Conservation (phyloP, 2,888 invertebrate species). For the Cosmopolites sordidus region DNA sequence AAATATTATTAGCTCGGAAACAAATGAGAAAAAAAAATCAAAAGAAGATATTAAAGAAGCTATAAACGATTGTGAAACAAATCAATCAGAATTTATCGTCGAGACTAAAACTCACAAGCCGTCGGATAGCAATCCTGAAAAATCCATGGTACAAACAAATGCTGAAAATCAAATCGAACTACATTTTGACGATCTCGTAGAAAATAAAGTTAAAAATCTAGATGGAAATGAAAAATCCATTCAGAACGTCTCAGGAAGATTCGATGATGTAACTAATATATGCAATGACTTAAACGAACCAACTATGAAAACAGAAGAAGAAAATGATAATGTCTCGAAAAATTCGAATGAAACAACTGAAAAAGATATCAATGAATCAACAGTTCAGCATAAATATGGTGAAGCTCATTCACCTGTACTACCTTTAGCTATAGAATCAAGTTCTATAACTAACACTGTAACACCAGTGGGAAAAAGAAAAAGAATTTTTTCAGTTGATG, state of each 20-base stretch:
- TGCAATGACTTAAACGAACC: background rate
- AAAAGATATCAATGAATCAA: background rate
- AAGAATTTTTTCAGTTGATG: slow-evolving; percentile 41
- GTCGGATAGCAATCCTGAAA: background rate
- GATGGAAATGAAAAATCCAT: background rate
- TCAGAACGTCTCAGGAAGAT: too few species aligned
- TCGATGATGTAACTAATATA: background rate
- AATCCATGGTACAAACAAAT: too few species aligned
- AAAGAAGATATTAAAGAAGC: background rate
- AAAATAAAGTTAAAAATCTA: background rate
- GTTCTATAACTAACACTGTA: background rate
- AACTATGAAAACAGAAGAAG: background rate
- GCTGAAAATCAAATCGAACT: background rate
- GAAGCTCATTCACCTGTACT: too few species aligned
- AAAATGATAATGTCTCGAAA: background rate
- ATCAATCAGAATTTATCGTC: background rate
- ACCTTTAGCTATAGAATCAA: background rate
- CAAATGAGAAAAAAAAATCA: too few species aligned
- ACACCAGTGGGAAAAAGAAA: slow-evolving; percentile 13
- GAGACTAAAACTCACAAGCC: background rate
- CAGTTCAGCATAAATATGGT: background rate
- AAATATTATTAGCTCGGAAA: too few species aligned
- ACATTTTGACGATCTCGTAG: background rate
- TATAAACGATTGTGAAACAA: background rate
- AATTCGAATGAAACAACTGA: background rate